Base-by-base conservation (phyloP, 2,888 invertebrate species). In the Chaitophorus viminalis region DNA sequence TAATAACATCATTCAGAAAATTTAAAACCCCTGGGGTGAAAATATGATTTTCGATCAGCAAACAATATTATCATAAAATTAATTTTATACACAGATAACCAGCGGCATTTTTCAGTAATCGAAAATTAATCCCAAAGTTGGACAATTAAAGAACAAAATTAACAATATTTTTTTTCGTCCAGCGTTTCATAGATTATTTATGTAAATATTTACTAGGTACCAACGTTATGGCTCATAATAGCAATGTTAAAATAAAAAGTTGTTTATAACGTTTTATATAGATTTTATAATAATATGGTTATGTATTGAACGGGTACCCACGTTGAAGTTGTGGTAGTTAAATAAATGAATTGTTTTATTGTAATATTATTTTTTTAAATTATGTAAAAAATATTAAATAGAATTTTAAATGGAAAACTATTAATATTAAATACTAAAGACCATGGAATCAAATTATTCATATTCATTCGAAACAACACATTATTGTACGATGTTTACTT, bases 11-110 rank as follows among this genome's bases (percentile, higher is more conserved):
- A 84, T 76, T 65, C 31, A 68, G 84, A 76, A 60, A 65, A 65
- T 84, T 65, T n/a, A 31, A 75, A 76, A 46, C 65, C 76, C 31
- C 76, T n/a, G 31, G 31, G 46, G 46, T n/a, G 60, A 39, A 75
- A 84, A 82, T 76, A 65, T 65, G 31, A n/a, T 25, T 76, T 84
- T 84, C 31, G 65, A 84, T 46, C 65, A 25, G 65, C 65, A 68
- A 76, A 84, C 76, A 84, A 76, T 84, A 33, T 68, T 84, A 76
- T 76, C 31, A 33, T 76, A 68, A n/a, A 76, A 84, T 84, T 65
- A 84, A 84, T 76, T 46, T 39, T 25, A n/a, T 18, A 65, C 11
- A 46, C 1, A 36, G 17, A 76, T 68, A 46, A 65, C 65, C 65
- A 84, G 46, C 31, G 68, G n/a, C n/a, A 39, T 76, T 46, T 84